Percentiles rank a stretch among this genome's conserved stretches.
phyloP scores from a whole-genome alignment of 2,888 invertebrate genomes.

The Drosophila setosimentum region DNA sequence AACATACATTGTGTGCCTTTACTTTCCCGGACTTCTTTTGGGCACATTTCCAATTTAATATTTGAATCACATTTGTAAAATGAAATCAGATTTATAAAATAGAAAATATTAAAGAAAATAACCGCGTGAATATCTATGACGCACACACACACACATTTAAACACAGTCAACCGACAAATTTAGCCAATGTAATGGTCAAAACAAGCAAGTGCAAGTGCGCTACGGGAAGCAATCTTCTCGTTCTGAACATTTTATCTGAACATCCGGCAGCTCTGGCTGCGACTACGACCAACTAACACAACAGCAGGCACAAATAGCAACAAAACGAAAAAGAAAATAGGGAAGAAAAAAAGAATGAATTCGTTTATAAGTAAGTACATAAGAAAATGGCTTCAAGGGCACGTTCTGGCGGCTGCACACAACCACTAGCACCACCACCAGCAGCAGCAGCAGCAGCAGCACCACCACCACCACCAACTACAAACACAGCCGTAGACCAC shows the following conservation, averaged over 20 bases:
- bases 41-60: slow-evolving; percentile 53
- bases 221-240: slow-evolving; percentile 72
- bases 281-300: slow-evolving; percentile 36
- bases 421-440: slow-evolving; percentile 26
- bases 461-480: slow-evolving; percentile 28
- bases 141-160: slow-evolving; percentile 25
- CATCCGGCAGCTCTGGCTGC: slow-evolving; percentile 57
- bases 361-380: slow-evolving; percentile 72
- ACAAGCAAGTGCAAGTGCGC: slow-evolving; percentile 56
- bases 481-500: slow-evolving; percentile 43
- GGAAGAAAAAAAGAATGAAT: slow-evolving; percentile 39
- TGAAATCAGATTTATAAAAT: slow-evolving; percentile 66
- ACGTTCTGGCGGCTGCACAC: slow-evolving; percentile 57
- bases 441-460: slow-evolving; percentile 24
- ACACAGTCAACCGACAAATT: slow-evolving; percentile 51
- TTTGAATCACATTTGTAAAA: slow-evolving; percentile 66
- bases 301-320: slow-evolving; percentile 13
- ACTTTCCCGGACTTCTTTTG: background rate
- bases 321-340: slow-evolving; percentile 24
- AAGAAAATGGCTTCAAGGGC: slow-evolving; percentile 78
- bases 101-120: slow-evolving; percentile 60
- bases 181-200: slow-evolving; percentile 74
- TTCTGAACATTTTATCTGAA: slow-evolving; percentile 69
- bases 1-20: background rate
- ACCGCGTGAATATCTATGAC: slow-evolving; percentile 45